Base-by-base conservation (phyloP, 2,888 invertebrate species). In the Spatulosminthurus flaviceps region DNA sequence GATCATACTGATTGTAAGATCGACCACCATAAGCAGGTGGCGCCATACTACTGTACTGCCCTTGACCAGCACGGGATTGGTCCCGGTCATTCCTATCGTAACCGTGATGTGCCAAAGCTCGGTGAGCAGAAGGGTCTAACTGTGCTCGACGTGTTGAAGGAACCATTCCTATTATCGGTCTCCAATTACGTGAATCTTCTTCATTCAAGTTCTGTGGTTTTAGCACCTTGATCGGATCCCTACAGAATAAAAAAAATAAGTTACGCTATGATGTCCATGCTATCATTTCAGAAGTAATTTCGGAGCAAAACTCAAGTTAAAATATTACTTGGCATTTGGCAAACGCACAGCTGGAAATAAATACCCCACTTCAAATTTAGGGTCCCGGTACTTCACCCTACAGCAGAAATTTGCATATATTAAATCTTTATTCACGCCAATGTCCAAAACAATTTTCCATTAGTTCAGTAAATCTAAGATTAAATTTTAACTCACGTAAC, bases 101-200 rank as follows among this genome's bases (percentile, higher is more conserved):
- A 19, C 82, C 82, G 41, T 82, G 71, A 28, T 51, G 70, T 7
- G 71, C 78, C 19, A 78, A 41, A 16, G 78, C 41, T 22, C 78
- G n/a, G 86, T 93, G 94, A 0, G 95, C 95, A 1, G 93, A 90
- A 7, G 87, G 87, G 79, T 91, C 92, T 81, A 95, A 87, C 29
- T 89, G 89, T 19, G 92, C 95, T 82, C 91, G 88, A 80, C 92
- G 91, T 82, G 89, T 89, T 0, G 92, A 89, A 7, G 90, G 91
- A 24, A 89, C 91, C 90, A 94, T 94, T 1, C 95, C 95, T 82
- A 93, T 92, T 86, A 91, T 91, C 7, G 95, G 94, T 78, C 92
- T 89, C 91, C 92, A 95, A 87, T 93, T 92, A 87, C 92, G 90
- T 21, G 82, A 83, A 70, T 85, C 84, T 29, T 90, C 89, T n/a